Conservation (phyloP, 2,113 vertebrate genomes). For the Callospermophilus lateralis region DNA sequence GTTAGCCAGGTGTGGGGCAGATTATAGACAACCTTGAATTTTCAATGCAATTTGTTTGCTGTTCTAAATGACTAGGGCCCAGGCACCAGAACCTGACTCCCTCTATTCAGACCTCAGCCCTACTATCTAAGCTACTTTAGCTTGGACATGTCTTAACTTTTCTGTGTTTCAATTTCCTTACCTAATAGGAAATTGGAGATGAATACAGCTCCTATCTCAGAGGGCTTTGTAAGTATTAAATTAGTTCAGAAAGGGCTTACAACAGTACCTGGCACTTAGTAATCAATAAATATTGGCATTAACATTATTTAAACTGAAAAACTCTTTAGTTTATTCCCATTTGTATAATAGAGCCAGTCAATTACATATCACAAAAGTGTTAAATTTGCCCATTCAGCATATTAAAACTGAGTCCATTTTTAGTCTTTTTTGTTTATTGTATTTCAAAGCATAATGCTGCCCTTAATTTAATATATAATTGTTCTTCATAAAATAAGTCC, state of each 20-base stretch:
- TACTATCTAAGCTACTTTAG: neutral
- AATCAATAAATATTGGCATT: neutral
- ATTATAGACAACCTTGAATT: slow-evolving; percentile 19
- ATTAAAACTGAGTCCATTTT: neutral
- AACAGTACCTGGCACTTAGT: neutral
- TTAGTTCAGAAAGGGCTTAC: slow-evolving; percentile 14
- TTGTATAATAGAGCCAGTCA: neutral
- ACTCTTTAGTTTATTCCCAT: slow-evolving; percentile 1
- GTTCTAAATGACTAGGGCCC: slow-evolving; percentile 21
- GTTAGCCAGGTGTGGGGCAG: neutral
- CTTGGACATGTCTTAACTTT: slow-evolving; percentile 26
- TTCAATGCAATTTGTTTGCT: slow-evolving; percentile 16
- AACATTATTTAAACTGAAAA: slow-evolving; percentile 43
- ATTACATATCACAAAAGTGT: slow-evolving; percentile 39
- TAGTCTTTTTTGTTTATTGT: slow-evolving; percentile 51
- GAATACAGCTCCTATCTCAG: neutral
- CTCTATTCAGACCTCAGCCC: neutral
- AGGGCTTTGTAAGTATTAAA: neutral
- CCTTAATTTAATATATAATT: neutral
- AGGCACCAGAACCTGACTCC: neutral
- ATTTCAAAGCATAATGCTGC: slow-evolving; percentile 47
- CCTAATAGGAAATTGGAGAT: neutral
- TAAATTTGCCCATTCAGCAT: neutral
- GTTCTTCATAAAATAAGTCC: slow-evolving; percentile 57
- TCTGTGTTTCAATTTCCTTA: slow-evolving; percentile 35